Conservation (phyloP, 2,888 invertebrate species). For the Conops quadrifasciatus region DNA sequence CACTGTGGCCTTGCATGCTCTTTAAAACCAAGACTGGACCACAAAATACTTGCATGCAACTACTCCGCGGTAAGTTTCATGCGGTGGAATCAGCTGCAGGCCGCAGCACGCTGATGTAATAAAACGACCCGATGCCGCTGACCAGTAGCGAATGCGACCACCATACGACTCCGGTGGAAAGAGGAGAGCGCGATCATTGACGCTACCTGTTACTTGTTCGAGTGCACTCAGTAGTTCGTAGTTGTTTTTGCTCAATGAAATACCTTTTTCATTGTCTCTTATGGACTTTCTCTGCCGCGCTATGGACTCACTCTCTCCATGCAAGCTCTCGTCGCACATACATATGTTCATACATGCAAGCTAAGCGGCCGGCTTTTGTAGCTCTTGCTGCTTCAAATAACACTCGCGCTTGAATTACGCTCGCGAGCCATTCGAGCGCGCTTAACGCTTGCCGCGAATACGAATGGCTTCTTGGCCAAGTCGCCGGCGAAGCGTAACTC, state of each 20-base stretch:
- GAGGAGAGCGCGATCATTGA: too few species aligned
- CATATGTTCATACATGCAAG: too few species aligned
- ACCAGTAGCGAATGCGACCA: background rate
- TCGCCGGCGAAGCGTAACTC: conserved; percentile 25
- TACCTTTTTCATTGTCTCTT: background rate
- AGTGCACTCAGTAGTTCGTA: background rate
- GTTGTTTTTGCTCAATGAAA: background rate
- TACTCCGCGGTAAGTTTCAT: background rate
- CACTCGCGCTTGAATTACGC: conserved; percentile 10
- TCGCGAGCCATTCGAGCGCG: conserved; percentile 12
- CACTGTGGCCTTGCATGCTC: conserved; percentile 13
- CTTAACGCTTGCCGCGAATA: conserved; percentile 7
- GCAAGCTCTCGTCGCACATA: background rate
- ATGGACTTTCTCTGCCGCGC: background rate
- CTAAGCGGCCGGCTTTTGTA: background rate
- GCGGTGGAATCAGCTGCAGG: background rate
- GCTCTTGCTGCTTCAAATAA: background rate
- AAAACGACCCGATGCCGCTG: conserved; percentile 8
- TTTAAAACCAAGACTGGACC: conserved; percentile 8
- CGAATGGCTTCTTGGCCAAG: conserved; percentile 29
- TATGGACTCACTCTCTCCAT: background rate
- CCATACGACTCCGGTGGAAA: too few species aligned
- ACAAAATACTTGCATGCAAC: conserved; percentile 17
- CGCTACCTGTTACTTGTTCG: background rate
- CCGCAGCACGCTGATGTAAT: conserved; percentile 22